A percentile compares a stretch with the other conserved stretches of the same genome.
Evolutionary conservation across 2,113 vertebrate genomes (phyloP).

Genomic region (Pseudonaja textilis): DNA sequence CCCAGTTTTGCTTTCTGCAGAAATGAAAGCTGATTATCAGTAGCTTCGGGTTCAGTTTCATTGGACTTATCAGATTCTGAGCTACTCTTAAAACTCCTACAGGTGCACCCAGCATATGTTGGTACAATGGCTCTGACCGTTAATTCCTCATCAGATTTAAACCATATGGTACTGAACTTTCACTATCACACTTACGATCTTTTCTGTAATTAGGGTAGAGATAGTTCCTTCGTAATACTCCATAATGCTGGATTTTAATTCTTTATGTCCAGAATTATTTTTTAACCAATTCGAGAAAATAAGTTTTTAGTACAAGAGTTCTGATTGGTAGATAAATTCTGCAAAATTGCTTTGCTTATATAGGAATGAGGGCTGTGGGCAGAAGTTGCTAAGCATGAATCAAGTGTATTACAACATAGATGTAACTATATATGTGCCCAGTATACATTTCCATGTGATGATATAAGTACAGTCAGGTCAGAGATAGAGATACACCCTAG

Average conservation of each 20-base stretch:
- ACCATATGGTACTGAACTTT: not conserved
- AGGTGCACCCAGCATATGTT: not conserved
- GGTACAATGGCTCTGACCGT: not conserved
- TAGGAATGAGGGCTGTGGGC: not conserved
- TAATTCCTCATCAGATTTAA: not conserved
- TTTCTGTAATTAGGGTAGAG: not conserved
- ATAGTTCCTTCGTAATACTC: not conserved
- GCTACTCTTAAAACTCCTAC: no score
- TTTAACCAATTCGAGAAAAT: not conserved
- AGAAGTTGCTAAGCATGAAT: not conserved
- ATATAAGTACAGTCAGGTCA: not conserved
- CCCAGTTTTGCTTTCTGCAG: no score
- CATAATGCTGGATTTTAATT: not conserved
- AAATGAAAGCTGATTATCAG: no score
- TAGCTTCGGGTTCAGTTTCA: no score
- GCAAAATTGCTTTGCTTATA: not conserved
- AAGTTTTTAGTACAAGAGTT: not conserved
- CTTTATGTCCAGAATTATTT: not conserved
- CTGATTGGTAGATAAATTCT: not conserved
- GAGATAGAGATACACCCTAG: no score
- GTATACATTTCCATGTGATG: not conserved
- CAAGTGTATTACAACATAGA: not conserved
- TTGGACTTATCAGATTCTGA: no score
- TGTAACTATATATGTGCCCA: not conserved
- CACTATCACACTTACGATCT: rapidly evolving